Evolutionary conservation across 2,797 vertebrate genomes (phyloP), one percentile per base, ranked within the genome.

Genomic region (Graptemys geographica): DNA sequence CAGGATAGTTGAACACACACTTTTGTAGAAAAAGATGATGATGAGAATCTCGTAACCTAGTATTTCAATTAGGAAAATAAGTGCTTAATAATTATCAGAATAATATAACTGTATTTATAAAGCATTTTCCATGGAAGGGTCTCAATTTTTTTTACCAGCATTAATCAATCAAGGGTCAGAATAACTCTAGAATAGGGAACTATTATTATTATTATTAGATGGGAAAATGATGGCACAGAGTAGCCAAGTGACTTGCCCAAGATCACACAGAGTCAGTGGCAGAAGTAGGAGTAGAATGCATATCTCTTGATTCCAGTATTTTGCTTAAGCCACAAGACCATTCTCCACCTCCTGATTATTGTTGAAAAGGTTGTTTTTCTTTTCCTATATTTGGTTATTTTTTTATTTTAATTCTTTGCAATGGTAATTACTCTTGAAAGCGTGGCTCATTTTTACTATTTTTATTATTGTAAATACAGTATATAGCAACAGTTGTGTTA

Each of bases 291-390:
- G 11, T 81, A 65, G 90, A 95, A 72, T 79, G 9, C 16, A 21
- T 90, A 78, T 55, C 74, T 13, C 2, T 12, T 41, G 18, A 95
- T 65, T 4, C 0, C 2, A 49, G 13, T 62, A 83, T 83, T 87
- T 81, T 87, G 86, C 89, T 3, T 10, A 85, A 16, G 37, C 5
- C 79, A 52, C 19, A 90, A 88, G 86, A 59, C 33, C 23, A 86
- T 59, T 1, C 1, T 52, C 62, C 47, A 1, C 86, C 2, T 62
- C 2, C 10, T 95, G 55, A 57, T 81, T 56, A 27, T 0, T 1
- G 33, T 79, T 86, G 4, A 2, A 79, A 79, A 2, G 0, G 0
- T 51, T 41, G 7, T 11, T 86, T 6, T 3, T 82, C 5, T 19
- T 56, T 65, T 94, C 56, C 90, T 31, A 1, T 12, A 12, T 81